A percentile compares a stretch with the other conserved stretches of the same genome.
These are phyloP conservation scores for Monoplex corrugatus DNA, from an alignment of 2,888 invertebrate genomes.

Conservation along the genomic window DNA sequence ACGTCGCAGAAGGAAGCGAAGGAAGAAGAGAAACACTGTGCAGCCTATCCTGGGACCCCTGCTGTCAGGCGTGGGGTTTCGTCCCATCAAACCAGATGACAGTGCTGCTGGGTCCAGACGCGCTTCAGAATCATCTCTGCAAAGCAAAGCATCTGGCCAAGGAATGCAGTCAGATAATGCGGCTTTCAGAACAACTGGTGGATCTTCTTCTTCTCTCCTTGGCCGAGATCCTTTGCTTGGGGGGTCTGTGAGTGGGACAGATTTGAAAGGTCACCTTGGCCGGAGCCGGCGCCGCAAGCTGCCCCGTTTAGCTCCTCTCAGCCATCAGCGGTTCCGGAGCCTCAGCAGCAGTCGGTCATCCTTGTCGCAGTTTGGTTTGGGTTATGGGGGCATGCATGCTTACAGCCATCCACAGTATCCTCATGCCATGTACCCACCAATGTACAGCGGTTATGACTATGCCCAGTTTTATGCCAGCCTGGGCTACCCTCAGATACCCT, in stretches of 20 bases:
- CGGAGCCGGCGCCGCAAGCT: conserved; percentile 46
- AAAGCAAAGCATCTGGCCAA: conserved; percentile 70
- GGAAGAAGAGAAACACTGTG: conserved; percentile 63
- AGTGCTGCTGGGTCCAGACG: conserved; percentile 58
- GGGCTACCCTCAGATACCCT: conserved; percentile 8
- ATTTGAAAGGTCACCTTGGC: background rate
- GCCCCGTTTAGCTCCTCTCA: conserved; percentile 39
- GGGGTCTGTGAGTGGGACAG: conserved; percentile 15
- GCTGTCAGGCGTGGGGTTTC: conserved; percentile 58
- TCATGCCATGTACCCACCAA: conserved; percentile 4
- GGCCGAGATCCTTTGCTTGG: conserved; percentile 31
- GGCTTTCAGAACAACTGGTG: conserved; percentile 46
- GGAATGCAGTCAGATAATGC: conserved; percentile 58
- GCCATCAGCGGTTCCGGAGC: conserved; percentile 35
- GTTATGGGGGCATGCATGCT: background rate
- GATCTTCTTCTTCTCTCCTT: conserved; percentile 50
- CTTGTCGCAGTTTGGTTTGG: conserved; percentile 7
- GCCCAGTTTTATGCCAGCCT: conserved; percentile 32
- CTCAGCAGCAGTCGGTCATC: conserved; percentile 46
- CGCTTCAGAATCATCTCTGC: conserved; percentile 70
- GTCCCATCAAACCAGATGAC: conserved; percentile 37
- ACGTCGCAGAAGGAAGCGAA: conserved; percentile 64
- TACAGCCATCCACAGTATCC: conserved; percentile 24
- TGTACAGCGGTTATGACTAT: conserved; percentile 46
- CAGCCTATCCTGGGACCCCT: conserved; percentile 69